phyloP scores from a whole-genome alignment of 2,113 vertebrate genomes.

The Pterocles gutturalis region DNA sequence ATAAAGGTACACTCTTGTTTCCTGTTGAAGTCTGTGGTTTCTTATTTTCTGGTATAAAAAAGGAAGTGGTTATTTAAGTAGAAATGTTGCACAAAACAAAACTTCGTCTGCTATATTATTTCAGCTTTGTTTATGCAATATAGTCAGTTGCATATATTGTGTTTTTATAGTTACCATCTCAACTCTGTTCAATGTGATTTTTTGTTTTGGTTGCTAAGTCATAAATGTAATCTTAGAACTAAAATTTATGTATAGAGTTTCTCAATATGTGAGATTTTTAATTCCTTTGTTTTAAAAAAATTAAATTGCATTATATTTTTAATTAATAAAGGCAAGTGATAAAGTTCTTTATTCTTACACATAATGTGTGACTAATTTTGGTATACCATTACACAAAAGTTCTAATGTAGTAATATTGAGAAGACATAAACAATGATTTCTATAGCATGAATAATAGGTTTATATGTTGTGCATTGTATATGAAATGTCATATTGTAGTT shows the following conservation, averaged over 20 bases:
- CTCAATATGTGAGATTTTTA: not conserved
- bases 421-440: not conserved
- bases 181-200: not conserved
- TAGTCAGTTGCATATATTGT: not conserved
- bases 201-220: not conserved
- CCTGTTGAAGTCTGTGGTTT: constrained; percentile 42
- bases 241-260: not conserved
- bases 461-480: not conserved
- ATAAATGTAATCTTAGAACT: not conserved
- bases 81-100: not conserved
- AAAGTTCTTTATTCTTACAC: not conserved
- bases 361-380: not conserved
- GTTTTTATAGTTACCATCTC: not conserved
- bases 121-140: not conserved
- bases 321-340: not conserved
- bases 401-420: not conserved
- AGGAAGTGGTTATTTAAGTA: constrained; percentile 43
- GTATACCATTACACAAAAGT: not conserved
- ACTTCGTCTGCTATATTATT: not conserved
- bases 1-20: not conserved
- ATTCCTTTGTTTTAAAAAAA: not conserved
- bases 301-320: not conserved
- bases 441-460: not conserved
- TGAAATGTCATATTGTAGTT: not conserved
- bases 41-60: constrained; percentile 20